Conservation (phyloP, 2,113 vertebrate species). For the Sander lucioperca region DNA sequence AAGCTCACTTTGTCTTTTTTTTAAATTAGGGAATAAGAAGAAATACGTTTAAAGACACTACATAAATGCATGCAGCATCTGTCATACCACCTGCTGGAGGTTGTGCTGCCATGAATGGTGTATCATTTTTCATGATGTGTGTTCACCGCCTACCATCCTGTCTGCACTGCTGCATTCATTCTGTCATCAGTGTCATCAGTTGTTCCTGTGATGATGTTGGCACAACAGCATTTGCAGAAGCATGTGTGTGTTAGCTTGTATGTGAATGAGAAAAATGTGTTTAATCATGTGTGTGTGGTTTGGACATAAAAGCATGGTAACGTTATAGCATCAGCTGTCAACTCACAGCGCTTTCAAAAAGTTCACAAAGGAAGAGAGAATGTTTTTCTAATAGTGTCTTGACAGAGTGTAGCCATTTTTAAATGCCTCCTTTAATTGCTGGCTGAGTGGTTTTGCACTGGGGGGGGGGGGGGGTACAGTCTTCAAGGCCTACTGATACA, state of each 20-base stretch:
- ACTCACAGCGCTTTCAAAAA: not conserved
- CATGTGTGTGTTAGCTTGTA: not conserved
- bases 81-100: constrained; percentile 38
- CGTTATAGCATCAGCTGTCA: constrained; percentile 1
- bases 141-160: constrained; percentile 35
- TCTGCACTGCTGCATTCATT: constrained; percentile 33
- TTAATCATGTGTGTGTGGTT: constrained; percentile 1
- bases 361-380: not conserved
- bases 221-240: constrained; percentile 10
- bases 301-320: not conserved
- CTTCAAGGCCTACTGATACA: constrained; percentile 18
- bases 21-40: not conserved
- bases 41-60: not conserved
- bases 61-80: constrained; percentile 10
- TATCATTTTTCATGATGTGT: constrained; percentile 35
- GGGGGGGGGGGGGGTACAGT: constrained; percentile 17
- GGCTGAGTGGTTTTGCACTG: constrained; percentile 25
- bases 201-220: constrained; percentile 46
- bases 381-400: constrained; percentile 11
- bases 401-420: constrained; percentile 22
- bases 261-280: not conserved
- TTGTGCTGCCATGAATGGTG: constrained; percentile 4
- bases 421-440: constrained; percentile 49
- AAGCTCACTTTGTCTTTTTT: not conserved
- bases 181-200: constrained; percentile 52